Base-by-base conservation (phyloP, 2,797 vertebrate genomes). In the Takifugu rubripes region DNA sequence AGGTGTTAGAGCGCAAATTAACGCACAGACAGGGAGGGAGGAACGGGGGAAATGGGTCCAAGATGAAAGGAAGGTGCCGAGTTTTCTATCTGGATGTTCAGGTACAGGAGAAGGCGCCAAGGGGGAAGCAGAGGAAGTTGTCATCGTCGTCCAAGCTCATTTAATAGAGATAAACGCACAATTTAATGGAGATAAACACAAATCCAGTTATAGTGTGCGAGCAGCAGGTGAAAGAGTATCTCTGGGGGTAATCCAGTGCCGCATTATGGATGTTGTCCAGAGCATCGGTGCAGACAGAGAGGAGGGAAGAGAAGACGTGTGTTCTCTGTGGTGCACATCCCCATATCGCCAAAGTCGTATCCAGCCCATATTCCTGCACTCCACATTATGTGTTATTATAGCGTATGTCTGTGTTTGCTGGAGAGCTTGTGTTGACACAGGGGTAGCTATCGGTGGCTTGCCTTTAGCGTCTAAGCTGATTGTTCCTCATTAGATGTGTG, bases 401-500 rank as follows among this genome's bases (percentile, higher is more conserved):
- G 21, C 21, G 21, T 21, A 21, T 40, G 6, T 17, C n/a, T 60
- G 29, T 45, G 40, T 49, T 50, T 61, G 40, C 36, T 52, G 29
- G 9, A n/a, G 15, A 24, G 16, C 17, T 25, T 54, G 12, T 31
- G 29, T 54, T 54, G 17, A 16, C 31, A 3, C 33, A 43, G 24
- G 24, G 17, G 11, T 49, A 40, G 58, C 43, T 45, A 40, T 5
- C 40, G 54, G 44, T 21, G 36, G 40, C 56, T 62, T 49, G n/a
- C 60, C 58, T 70, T 62, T 6, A 56, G 61, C 57, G 49, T 56
- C 12, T 65, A 68, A 74, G 58, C 66, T 64, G 71, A 77, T 79
- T 73, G 68, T 49, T 75, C 17, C 47, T 73, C 61, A 70, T 78
- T 58, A 71, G 54, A 64, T 55, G 33, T 65, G 68, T 65, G 73